Evolutionary conservation across 2,888 invertebrate species (phyloP), one percentile per base, ranked within the genome.

Genomic region (Nemotelus nigrinus): DNA sequence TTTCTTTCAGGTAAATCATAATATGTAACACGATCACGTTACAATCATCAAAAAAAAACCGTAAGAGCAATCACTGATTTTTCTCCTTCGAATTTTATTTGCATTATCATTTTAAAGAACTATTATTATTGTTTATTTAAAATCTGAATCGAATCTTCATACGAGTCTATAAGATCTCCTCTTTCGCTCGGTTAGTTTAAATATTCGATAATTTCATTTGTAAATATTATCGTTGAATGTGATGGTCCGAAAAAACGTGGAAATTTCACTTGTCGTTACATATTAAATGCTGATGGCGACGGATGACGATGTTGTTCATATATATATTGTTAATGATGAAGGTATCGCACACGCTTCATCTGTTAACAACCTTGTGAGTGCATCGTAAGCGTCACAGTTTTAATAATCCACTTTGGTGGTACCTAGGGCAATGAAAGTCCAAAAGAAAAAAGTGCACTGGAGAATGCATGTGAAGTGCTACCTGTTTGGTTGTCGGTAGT

Each of bases 251-350:
- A 57, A 57, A 25, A 57, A 57, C n/a, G 41, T 55, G 10, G 57
- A 71, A 55, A 71, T 71, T 71, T 71, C 71, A 71, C 71, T 71
- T 71, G 71, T 25, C 57, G 71, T 44, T 71, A 71, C 55, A 55
- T 55, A 71, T 71, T 71, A 55, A 10, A 71, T 71, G 41, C 41
- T 53, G 57, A 71, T 68, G 39, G 57, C 57, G 57, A 57, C 53
- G 68, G 39, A 57, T 55, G 68, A n/a, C 53, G 68, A 71, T 53
- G 43, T 43, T 45, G 55, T 57, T 53, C 39, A 48, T 68, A n/a
- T 57, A 47, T 67, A 47, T 47, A 25, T 25, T 25, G 25, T 25
- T 25, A 25, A 25, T 25, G 25, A 25, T 25, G 25, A 25, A 25
- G 65, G 65, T 65, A 65, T 45, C 25, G 25, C 25, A 25, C 25